Percentiles rank a stretch among this genome's conserved stretches.
These are phyloP conservation scores for Ciconia maguari DNA, from an alignment of 2,113 vertebrate species.

Conservation along the genomic window DNA sequence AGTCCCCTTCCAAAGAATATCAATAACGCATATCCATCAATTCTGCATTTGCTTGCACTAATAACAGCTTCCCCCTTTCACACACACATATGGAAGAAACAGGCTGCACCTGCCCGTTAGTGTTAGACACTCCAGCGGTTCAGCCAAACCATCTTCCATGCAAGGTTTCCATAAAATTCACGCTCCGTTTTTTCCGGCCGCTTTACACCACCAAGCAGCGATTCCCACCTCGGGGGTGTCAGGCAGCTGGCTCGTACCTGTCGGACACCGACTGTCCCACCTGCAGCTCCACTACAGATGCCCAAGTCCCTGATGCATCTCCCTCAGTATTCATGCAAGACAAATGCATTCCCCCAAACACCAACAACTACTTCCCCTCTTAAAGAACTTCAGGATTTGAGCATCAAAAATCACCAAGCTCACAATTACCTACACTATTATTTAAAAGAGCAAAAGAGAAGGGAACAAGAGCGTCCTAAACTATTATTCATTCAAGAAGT, in stretches of 20 bases:
- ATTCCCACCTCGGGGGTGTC: not conserved
- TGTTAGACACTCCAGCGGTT: not conserved
- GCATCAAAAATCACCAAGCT: not conserved
- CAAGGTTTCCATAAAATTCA: not conserved
- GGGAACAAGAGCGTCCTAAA: not conserved
- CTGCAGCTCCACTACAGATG: not conserved
- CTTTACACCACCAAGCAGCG: not conserved
- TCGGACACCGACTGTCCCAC: not conserved
- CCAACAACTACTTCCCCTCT: not conserved
- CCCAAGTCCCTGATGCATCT: not conserved
- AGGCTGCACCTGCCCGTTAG: no score
- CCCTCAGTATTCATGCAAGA: rapidly evolving
- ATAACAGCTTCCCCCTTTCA: not conserved
- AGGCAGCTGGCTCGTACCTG: not conserved
- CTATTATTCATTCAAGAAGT: not conserved
- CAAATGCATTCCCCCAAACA: not conserved
- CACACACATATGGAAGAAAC: rapidly evolving
- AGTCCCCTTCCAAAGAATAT: not conserved
- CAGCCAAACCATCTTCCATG: not conserved
- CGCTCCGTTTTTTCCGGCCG: rapidly evolving
- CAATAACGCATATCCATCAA: not conserved
- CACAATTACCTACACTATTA: not conserved
- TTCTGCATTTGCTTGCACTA: not conserved
- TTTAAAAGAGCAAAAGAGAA: not conserved
- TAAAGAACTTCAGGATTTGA: not conserved